Conservation (phyloP, 2,797 vertebrate genomes). For the Tauraco hartlaubi region DNA sequence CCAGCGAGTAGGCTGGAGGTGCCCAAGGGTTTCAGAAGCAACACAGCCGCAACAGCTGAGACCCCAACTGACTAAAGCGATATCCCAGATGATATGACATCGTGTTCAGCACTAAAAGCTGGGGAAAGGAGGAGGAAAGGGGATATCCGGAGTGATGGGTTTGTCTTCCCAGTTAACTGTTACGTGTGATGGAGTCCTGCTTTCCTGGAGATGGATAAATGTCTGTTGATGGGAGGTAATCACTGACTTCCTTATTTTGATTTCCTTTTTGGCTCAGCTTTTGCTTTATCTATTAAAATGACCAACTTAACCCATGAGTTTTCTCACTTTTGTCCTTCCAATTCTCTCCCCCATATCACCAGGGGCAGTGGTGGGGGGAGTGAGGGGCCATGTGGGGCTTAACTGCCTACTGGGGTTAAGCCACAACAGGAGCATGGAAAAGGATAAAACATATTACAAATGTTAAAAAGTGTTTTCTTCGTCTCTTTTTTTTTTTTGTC, state of each 20-base stretch:
- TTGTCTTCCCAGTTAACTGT: background rate
- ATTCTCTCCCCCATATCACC: background rate
- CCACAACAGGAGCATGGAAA: background rate
- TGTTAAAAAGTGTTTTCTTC: background rate
- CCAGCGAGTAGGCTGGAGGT: accelerated
- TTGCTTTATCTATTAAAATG: background rate
- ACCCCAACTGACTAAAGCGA: background rate
- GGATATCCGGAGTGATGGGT: accelerated
- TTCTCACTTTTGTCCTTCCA: background rate
- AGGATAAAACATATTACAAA: background rate
- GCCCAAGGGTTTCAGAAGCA: background rate
- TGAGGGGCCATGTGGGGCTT: accelerated
- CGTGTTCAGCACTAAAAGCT: background rate
- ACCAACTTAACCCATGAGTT: background rate
- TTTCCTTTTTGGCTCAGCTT: background rate
- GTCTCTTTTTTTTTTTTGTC: accelerated
- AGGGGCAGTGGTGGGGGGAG: background rate
- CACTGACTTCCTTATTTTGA: background rate
- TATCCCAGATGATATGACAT: background rate
- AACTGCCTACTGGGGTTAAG: background rate
- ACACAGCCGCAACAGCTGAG: background rate
- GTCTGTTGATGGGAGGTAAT: background rate
- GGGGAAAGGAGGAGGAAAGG: background rate
- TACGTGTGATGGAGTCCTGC: accelerated
- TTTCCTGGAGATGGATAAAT: background rate